Evolutionary conservation across 2,888 invertebrate genomes (phyloP).

Genomic region (Ashinkailepas kermadecensis): DNA sequence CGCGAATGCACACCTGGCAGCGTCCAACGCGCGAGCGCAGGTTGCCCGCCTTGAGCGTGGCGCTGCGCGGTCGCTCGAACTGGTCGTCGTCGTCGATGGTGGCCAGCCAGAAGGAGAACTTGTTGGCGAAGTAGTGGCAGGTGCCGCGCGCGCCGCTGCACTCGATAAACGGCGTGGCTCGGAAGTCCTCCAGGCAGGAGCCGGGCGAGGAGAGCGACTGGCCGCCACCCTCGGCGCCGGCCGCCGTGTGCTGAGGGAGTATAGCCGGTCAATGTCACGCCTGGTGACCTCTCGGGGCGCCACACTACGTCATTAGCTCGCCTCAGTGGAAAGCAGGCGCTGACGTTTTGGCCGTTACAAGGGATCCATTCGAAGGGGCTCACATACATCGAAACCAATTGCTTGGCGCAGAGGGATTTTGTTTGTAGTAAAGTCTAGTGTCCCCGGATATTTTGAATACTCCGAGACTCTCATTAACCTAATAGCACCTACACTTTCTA

Average conservation of each 20-base stretch:
- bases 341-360: background rate
- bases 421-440: no score
- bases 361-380: background rate
- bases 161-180: conserved; percentile 96
- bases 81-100: conserved; percentile 79
- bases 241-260: conserved; percentile 79
- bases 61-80: conserved; percentile 72
- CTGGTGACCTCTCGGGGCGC: no score
- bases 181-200: conserved; percentile 94
- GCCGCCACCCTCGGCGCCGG: conserved; percentile 88
- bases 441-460: no score
- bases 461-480: no score
- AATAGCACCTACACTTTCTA: no score
- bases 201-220: conserved; percentile 92
- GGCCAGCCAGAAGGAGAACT: conserved; percentile 96
- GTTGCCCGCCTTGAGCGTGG: conserved; percentile 86
- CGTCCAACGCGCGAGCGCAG: conserved; percentile 71
- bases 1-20: conserved; percentile 71
- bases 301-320: no score
- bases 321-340: no score
- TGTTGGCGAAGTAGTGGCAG: conserved; percentile 91
- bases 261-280: no score
- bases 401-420: no score
- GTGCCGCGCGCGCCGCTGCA: conserved; percentile 94
- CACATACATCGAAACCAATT: no score